A percentile compares a stretch with the other conserved stretches of the same genome.
Evolutionary conservation across 23 tunicate species (phyloP).

Genomic region (Ciona savignyi): DNA sequence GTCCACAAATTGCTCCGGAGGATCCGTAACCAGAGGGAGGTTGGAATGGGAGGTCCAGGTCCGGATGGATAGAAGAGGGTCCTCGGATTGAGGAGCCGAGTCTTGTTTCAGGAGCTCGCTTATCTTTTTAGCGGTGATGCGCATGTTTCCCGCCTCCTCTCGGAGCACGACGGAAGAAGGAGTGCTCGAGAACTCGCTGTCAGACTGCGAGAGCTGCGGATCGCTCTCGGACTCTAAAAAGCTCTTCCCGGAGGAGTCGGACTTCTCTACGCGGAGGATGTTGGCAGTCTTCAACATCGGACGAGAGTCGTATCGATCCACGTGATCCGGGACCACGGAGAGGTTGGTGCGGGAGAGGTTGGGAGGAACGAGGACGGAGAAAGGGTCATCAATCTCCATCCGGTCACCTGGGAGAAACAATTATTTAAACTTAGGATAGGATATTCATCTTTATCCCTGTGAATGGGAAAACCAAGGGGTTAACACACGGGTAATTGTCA

Average conservation of each 20-base stretch:
- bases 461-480: too few species aligned
- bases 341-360: not conserved
- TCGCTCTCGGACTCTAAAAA: not conserved
- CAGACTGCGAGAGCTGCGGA: not conserved
- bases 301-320: not conserved
- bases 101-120: not conserved
- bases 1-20: slow-evolving; percentile 1
- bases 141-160: slow-evolving; percentile 18
- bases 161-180: not conserved
- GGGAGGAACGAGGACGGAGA: slow-evolving; percentile 7
- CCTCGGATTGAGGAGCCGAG: not conserved
- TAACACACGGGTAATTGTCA: too few species aligned
- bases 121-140: not conserved
- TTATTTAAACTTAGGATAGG: too few species aligned
- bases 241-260: not conserved
- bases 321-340: slow-evolving; percentile 6
- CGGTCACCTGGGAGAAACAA: not conserved
- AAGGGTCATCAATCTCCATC: slow-evolving; percentile 2
- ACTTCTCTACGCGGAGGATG: slow-evolving; percentile 7
- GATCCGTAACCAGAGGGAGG: slow-evolving; percentile 28
- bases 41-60: slow-evolving; percentile 86
- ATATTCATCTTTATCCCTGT: too few species aligned
- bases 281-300: slow-evolving; percentile 29
- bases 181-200: not conserved
- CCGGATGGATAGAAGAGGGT: not conserved